Evolutionary conservation across 2,797 vertebrate species (phyloP).

Genomic region (Dermochelys coriacea): DNA sequence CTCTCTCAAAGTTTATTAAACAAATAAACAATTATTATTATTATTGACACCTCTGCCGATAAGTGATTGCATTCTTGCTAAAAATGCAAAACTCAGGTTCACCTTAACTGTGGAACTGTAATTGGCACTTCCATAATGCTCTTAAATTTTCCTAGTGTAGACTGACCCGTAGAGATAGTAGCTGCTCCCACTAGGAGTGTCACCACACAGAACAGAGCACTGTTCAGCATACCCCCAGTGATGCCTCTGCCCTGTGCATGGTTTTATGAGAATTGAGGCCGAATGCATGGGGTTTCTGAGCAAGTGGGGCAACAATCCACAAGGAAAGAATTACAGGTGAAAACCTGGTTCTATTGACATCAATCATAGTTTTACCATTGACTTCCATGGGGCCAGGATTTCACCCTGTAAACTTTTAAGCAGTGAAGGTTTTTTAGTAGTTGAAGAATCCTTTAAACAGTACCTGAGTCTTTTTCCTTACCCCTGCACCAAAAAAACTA

Average conservation of each 20-base stretch:
- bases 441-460: background rate
- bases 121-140: background rate
- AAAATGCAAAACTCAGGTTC: rapidly evolving
- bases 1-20: too few relatives aligned
- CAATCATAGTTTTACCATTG: background rate
- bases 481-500: background rate
- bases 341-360: background rate
- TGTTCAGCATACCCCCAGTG: background rate
- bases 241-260: background rate
- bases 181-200: background rate
- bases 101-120: background rate
- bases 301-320: background rate
- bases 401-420: background rate
- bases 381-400: background rate
- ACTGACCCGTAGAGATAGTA: background rate
- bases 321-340: background rate
- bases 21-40: too few relatives aligned
- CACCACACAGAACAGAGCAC: background rate
- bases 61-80: background rate
- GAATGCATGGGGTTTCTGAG: background rate
- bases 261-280: background rate
- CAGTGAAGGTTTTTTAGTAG: background rate
- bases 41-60: too few relatives aligned
- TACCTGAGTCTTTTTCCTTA: background rate
- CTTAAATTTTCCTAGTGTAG: background rate